phyloP scores from a whole-genome alignment of 2,888 invertebrate genomes.

The Salticus scenicus region DNA sequence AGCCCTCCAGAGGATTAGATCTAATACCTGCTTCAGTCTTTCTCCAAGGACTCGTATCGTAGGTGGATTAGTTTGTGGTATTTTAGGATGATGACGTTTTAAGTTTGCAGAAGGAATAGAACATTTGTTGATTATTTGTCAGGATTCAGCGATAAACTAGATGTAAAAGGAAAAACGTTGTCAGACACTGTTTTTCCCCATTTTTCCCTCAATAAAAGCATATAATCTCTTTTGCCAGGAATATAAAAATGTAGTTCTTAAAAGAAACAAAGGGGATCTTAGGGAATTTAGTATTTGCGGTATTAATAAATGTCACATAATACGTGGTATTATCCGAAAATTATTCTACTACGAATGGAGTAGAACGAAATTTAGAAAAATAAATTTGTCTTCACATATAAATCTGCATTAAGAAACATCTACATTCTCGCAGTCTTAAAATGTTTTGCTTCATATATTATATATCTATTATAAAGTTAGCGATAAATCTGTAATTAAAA shows the following conservation, averaged over 20 bases:
- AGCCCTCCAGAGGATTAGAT: neutral
- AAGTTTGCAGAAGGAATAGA: neutral
- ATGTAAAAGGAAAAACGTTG: neutral
- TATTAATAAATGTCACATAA: neutral
- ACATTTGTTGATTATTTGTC: constrained; percentile 15
- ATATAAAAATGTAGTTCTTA: neutral
- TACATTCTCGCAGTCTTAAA: no score
- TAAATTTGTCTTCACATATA: neutral
- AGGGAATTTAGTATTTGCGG: neutral
- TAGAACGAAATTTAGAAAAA: neutral
- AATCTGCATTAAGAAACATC: neutral
- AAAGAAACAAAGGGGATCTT: neutral
- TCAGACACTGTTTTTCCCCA: neutral
- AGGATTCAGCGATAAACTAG: neutral
- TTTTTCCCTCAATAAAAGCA: neutral
- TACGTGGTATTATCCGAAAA: neutral
- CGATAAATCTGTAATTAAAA: no score
- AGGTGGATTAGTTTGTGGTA: neutral
- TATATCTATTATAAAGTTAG: no score
- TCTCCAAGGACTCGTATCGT: neutral
- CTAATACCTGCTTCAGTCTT: constrained; percentile 3
- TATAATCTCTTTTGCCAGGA: neutral
- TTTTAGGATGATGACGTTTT: neutral
- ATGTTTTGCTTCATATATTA: no score
- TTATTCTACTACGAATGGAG: neutral